These are phyloP conservation scores for Bufo bufo DNA, from an alignment of 2,113 vertebrate species.

Conservation along the genomic window DNA sequence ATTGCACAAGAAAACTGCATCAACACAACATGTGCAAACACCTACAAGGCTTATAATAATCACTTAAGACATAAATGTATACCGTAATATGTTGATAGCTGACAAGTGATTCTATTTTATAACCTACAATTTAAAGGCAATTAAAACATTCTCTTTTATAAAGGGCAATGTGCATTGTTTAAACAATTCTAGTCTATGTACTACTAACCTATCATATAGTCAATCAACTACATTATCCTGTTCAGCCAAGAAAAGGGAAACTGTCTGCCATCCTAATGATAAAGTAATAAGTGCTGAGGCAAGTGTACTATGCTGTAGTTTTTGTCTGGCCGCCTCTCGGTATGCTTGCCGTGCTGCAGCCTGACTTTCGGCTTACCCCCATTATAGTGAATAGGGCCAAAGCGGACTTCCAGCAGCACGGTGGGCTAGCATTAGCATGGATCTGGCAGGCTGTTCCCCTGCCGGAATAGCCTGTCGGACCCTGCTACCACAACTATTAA, in stretches of 20 bases:
- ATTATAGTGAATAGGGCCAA: no score
- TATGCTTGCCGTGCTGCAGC: no score
- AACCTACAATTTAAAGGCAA: neutral
- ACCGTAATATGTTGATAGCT: neutral
- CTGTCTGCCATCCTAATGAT: neutral
- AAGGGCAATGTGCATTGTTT: neutral
- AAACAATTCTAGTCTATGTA: neutral
- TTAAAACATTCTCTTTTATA: neutral
- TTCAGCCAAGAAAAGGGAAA: neutral
- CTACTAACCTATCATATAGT: neutral
- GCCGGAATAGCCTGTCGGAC: no score
- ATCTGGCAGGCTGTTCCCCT: no score
- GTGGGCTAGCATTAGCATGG: no score
- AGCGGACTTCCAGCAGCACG: no score
- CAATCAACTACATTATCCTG: neutral
- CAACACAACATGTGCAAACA: no score
- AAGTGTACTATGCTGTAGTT: no score
- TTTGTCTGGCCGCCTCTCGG: no score
- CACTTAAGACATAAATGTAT: neutral
- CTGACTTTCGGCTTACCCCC: no score
- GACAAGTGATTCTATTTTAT: neutral
- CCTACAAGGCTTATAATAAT: neutral
- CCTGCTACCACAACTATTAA: no score
- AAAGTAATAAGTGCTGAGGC: neutral
- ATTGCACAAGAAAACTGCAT: neutral